These are phyloP conservation scores for Malthinus seriepunctatus DNA, from an alignment of 2,888 invertebrate genomes.

Conservation along the genomic window DNA sequence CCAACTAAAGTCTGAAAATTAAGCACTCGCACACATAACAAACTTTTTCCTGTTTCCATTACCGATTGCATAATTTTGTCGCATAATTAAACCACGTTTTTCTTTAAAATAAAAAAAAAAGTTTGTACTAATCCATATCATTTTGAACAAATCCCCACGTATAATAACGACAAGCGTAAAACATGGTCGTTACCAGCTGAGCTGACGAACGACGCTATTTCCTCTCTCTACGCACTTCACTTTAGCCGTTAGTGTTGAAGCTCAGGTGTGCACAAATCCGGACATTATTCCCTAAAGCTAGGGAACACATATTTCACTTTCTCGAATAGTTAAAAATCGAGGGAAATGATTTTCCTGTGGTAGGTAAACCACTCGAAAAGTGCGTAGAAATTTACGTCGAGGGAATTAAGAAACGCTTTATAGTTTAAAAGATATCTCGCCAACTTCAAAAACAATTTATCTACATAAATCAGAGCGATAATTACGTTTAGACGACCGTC, in stretches of 20 bases:
- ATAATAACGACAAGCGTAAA: slow-evolving; percentile 45
- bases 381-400: slow-evolving; percentile 14
- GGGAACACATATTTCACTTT: slow-evolving; percentile 26
- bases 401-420: slow-evolving; percentile 12
- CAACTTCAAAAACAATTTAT: slow-evolving; percentile 9
- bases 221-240: slow-evolving; percentile 34
- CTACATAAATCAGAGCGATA: slow-evolving; percentile 1
- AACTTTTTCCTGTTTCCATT: not conserved
- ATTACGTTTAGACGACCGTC: slow-evolving; percentile 13
- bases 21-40: slow-evolving; percentile 22
- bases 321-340: slow-evolving; percentile 24
- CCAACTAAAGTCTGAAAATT: slow-evolving; percentile 22
- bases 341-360: slow-evolving; percentile 17
- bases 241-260: slow-evolving; percentile 23
- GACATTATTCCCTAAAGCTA: slow-evolving; percentile 27
- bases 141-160: slow-evolving; percentile 41
- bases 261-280: slow-evolving; percentile 31
- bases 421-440: slow-evolving; percentile 13
- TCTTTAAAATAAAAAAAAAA: slow-evolving; percentile 23
- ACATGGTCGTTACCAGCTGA: slow-evolving; percentile 42
- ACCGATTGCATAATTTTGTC: too few species aligned
- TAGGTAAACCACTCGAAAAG: slow-evolving; percentile 11
- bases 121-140: slow-evolving; percentile 39
- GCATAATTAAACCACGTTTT: too few species aligned
- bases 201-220: slow-evolving; percentile 43